Base-by-base conservation (phyloP, 2,113 vertebrate species). In the Xiphorhynchus elegans region DNA sequence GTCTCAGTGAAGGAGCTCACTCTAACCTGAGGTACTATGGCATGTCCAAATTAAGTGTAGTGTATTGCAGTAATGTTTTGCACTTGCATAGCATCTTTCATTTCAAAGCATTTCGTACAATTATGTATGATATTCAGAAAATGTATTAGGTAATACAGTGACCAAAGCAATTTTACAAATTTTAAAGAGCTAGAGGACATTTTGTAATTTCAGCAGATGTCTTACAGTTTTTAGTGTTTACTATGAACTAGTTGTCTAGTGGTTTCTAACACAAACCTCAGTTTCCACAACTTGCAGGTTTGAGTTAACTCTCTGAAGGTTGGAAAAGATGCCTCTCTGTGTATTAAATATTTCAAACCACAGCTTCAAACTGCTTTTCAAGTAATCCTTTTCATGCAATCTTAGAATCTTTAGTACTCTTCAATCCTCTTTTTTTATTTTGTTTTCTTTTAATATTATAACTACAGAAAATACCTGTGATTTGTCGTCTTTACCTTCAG, bases 1-100 rank as follows among this genome's bases (percentile, higher is more conserved):
- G 66, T 79, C 93, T 79, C 81, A 66, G 46, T 93, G 83, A 90
- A 79, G 84, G 49, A 95, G 29, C 29, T 67, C 33, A 58, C 60
- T 63, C 64, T 44, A 56, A 90, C 42, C 42, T 77, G 80, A 77
- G 56, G 44, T 88, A 16, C 90, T 92, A 24, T 40, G 60, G 33
- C 35, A 17, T 49, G 52, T 92, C 93, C 68, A 81, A 63, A 90
- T 93, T 53, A 92, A 96, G 68, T 49, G 67, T 62, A 84, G 33
- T 60, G 39, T 64, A 24, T 70, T 78, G 64, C 77, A 75, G 58
- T 47, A 63, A 64, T 2, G 8, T 89, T 92, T 82, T 88, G 67
- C 37, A 58, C 62, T 84, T 89, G 10, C 9, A 13, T 40, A 49
- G 31, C 44, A 66, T 72, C 91, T 85, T 82, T 79, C 46, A 39